phyloP scores from a whole-genome alignment of 2,797 vertebrate species.

The Rhodeus uyekii region DNA sequence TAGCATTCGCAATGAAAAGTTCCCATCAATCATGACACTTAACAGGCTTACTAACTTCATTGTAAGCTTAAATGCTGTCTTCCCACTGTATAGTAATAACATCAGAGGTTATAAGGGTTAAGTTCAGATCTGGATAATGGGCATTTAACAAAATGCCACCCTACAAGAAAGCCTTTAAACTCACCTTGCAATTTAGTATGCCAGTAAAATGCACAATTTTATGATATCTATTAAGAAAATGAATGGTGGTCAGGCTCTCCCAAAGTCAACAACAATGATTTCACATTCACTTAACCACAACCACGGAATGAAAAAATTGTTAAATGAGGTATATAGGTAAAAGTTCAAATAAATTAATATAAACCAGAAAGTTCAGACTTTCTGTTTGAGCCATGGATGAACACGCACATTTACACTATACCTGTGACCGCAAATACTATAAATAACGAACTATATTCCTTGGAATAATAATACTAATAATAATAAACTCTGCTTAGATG shows the following conservation, averaged over 20 bases:
- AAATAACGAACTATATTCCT: neutral
- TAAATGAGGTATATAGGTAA: neutral
- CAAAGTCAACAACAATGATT: constrained; percentile 13
- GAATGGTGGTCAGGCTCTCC: constrained; percentile 2
- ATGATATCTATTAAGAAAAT: constrained; percentile 22
- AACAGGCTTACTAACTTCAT: constrained; percentile 16
- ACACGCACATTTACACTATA: neutral
- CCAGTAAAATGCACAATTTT: constrained; percentile 16
- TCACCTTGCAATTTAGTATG: constrained; percentile 2
- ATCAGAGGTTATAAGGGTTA: neutral
- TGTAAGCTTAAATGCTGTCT: constrained; percentile 3
- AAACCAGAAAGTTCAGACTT: neutral
- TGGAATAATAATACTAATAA: neutral
- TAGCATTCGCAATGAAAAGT: neutral
- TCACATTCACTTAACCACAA: neutral
- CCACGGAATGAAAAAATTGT: neutral
- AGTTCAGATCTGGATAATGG: constrained; percentile 3
- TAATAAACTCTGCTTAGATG: too few relatives aligned
- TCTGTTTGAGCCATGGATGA: neutral
- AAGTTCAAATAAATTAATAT: neutral
- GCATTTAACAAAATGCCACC: neutral
- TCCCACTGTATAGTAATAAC: neutral
- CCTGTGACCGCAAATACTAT: neutral
- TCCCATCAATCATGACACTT: constrained; percentile 30
- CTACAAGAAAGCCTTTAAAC: neutral